Base-by-base conservation (phyloP, 1,140 invertebrate species). In the Teleogryllus occipitalis region DNA sequence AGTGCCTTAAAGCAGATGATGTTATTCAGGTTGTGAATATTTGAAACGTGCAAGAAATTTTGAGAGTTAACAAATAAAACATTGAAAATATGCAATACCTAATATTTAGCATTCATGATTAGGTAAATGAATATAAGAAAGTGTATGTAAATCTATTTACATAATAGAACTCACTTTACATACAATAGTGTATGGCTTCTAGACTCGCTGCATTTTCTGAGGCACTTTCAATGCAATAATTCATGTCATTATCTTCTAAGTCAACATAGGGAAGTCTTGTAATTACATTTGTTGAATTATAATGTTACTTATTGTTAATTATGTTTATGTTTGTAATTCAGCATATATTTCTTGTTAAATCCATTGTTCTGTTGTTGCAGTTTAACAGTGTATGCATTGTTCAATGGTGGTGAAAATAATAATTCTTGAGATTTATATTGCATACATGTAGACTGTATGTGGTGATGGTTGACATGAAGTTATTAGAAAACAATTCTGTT, bases 301-400 rank as follows among this genome's bases (percentile, higher is more conserved):
- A 65, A 65, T 14, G 54, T 65, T 65, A 10, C 54, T 65, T 65
- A 65, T 65, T 65, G 54, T 65, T 65, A 65, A 65, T 65, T 65
- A 65, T 65, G 18, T 65, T 65, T 14, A 14, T 65, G 54, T 65
- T 65, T 65, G 54, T 18, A 65, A 65, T 65, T 65, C 54, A 14
- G 54, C 54, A 65, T 65, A 65, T 65, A 65, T 65, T 65, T 65
- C 54, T 65, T 65, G 54, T 65, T 65, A 65, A 65, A 65, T 65
- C 54, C 18, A 18, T 65, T 65, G 54, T 14, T 14, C 10, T 65
- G 10, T 65, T 65, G 54, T 65, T 65, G 18, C 54, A 65, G 10
- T 65, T 65, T 65, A 10, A 65, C 10, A 65, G 3, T 65, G 54
- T 65, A 65, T 65, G 54, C 54, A 65, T 18, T 65, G 54, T 65